These are phyloP conservation scores for Sinohyriopsis cumingii DNA, from an alignment of 2,888 invertebrate species.

Conservation along the genomic window DNA sequence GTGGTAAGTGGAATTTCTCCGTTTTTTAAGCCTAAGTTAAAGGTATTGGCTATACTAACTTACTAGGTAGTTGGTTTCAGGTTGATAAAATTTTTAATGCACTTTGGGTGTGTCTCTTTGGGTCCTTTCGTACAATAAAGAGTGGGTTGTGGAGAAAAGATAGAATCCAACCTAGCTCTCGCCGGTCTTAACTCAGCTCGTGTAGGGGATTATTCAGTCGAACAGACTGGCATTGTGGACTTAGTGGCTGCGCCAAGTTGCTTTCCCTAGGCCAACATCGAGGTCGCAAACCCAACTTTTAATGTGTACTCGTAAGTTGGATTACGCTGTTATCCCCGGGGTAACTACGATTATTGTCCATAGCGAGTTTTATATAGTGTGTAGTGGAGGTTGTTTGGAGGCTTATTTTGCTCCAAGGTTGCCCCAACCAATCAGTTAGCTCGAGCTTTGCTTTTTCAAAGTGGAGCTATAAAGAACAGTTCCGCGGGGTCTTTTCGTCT, in stretches of 20 bases:
- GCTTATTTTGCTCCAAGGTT: conserved; percentile 28
- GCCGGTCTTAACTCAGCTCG: conserved; percentile 92
- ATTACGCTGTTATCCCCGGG: conserved; percentile 90
- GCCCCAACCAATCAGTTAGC: conserved; percentile 52
- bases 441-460: conserved; percentile 39
- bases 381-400: conserved; percentile 14
- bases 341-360: conserved; percentile 79
- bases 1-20: no score
- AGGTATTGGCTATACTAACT: no score
- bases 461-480: conserved; percentile 79
- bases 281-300: conserved; percentile 86
- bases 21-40: no score
- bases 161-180: conserved; percentile 90
- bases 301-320: conserved; percentile 83
- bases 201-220: conserved; percentile 88
- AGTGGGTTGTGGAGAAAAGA: conserved; percentile 77
- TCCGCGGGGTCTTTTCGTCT: conserved; percentile 88
- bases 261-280: conserved; percentile 89
- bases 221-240: conserved; percentile 75
- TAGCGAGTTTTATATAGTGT: no score
- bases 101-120: no score
- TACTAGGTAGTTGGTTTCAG: no score
- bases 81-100: no score
- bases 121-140: conserved; percentile 90
- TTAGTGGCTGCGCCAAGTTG: conserved; percentile 80